These are phyloP conservation scores for Ips nitidus DNA, from an alignment of 1,140 invertebrate genomes.

Conservation along the genomic window DNA sequence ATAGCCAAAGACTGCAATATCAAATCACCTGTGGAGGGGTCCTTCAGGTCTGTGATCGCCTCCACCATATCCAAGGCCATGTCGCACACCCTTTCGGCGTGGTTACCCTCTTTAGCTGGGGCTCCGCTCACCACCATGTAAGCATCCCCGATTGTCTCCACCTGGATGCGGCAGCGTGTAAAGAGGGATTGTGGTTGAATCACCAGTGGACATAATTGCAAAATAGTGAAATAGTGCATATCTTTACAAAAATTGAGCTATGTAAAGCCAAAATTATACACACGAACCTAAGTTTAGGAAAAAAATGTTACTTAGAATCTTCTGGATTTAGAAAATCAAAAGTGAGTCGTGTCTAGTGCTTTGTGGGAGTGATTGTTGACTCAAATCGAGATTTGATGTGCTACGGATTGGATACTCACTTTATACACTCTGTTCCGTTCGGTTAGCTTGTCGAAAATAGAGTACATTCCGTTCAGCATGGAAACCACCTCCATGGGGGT, in stretches of 20 bases:
- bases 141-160: constrained; percentile 95
- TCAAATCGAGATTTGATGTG: too few species aligned
- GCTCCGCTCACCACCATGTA: constrained; percentile 97
- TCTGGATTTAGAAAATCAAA: too few species aligned
- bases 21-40: constrained; percentile 79
- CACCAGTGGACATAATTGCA: constrained; percentile 20
- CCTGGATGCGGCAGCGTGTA: constrained; percentile 58
- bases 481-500: constrained; percentile 95
- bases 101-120: constrained; percentile 84
- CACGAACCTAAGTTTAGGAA: neutral
- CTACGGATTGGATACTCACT: constrained; percentile 57
- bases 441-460: constrained; percentile 87
- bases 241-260: constrained; percentile 15
- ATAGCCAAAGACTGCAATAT: neutral
- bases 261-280: constrained; percentile 7
- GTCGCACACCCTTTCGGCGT: constrained; percentile 92
- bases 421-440: constrained; percentile 94
- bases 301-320: too few species aligned
- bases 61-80: constrained; percentile 97
- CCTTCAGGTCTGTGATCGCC: constrained; percentile 85
- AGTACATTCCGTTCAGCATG: constrained; percentile 96
- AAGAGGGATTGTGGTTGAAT: constrained; percentile 27
- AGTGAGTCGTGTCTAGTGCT: too few species aligned
- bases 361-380: too few species aligned
- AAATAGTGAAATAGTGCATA: constrained; percentile 24